Percentiles rank a stretch among this genome's conserved stretches.
Conservation (phyloP, 2,113 vertebrate species). For the Crocuta crocuta region DNA sequence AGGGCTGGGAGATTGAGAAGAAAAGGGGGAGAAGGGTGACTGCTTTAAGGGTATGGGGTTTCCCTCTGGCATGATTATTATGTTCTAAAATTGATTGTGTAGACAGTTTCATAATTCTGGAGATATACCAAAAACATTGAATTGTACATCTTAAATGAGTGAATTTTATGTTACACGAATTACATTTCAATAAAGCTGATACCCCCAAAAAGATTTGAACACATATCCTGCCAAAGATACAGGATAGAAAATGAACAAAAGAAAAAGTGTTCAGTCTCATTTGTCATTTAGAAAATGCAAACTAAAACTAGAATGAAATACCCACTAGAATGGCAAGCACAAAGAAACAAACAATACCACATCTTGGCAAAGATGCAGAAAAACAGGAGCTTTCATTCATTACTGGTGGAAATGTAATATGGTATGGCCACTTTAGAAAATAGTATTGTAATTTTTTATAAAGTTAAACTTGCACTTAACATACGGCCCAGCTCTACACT, state of each 20-base stretch:
- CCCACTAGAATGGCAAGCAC: neutral
- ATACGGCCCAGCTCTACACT: neutral
- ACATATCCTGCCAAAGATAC: neutral
- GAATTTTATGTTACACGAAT: neutral
- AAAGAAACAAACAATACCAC: neutral
- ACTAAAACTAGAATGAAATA: neutral
- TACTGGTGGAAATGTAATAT: neutral
- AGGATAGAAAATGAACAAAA: neutral
- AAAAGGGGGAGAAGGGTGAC: neutral
- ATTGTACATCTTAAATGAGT: neutral
- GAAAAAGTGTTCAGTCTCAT: neutral
- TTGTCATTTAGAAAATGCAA: neutral
- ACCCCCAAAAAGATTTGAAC: neutral
- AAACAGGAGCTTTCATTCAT: neutral
- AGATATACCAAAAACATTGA: neutral
- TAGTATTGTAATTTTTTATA: neutral
- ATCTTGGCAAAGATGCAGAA: neutral
- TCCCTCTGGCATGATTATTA: neutral
- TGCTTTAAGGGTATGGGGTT: neutral
- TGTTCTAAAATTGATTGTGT: neutral
- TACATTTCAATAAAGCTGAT: neutral
- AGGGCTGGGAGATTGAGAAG: neutral
- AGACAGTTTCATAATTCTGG: neutral
- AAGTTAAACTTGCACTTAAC: neutral
- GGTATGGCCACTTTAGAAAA: neutral